Evolutionary conservation across 2,888 invertebrate genomes (phyloP).

Genomic region (Oligia latruncula): DNA sequence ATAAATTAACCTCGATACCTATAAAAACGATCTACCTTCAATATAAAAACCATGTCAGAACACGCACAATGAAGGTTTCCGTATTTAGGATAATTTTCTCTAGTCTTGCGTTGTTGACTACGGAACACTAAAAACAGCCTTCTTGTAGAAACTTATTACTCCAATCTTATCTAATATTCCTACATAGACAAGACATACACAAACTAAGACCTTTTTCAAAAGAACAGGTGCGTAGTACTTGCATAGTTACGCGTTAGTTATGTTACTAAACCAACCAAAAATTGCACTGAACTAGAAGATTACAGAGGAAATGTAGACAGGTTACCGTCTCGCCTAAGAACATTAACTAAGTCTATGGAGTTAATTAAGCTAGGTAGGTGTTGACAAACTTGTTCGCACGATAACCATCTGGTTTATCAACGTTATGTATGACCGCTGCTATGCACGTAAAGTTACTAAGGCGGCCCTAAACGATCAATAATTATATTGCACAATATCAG

Average conservation of each 20-base stretch:
- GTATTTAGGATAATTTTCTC: no score
- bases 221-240: background rate
- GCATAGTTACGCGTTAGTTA: background rate
- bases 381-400: constrained; percentile 49
- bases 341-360: constrained; percentile 54
- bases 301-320: constrained; percentile 28
- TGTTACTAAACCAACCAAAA: constrained; percentile 8
- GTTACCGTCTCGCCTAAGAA: constrained; percentile 41
- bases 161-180: background rate
- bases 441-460: constrained; percentile 18
- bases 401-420: constrained; percentile 53
- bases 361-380: constrained; percentile 57
- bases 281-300: constrained; percentile 27
- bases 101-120: no score
- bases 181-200: background rate
- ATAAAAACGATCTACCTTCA: background rate
- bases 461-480: background rate
- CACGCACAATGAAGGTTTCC: no score
- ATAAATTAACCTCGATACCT: background rate
- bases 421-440: constrained; percentile 31
- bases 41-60: no score
- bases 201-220: background rate
- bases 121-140: no score
- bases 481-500: background rate
- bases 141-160: background rate